phyloP scores from a whole-genome alignment of 2,113 vertebrate species.

The Sturnira hondurensis region DNA sequence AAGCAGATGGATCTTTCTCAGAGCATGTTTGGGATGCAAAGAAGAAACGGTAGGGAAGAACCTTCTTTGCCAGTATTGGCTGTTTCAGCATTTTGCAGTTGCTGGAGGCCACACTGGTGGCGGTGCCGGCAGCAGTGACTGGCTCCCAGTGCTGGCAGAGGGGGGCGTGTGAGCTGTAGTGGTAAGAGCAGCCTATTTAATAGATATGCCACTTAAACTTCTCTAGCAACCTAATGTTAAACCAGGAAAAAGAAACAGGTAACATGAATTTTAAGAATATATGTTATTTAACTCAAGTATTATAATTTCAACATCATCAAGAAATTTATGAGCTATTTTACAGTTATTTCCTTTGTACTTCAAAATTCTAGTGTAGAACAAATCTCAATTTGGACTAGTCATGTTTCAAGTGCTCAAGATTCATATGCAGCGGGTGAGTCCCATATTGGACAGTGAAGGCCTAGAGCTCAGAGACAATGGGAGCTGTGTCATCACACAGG shows the following conservation, averaged over 20 bases:
- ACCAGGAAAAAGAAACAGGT: not conserved
- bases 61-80: not conserved
- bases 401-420: not conserved
- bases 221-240: not conserved
- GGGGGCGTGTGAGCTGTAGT: not conserved
- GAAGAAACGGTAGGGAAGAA: not conserved
- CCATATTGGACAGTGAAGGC: not conserved
- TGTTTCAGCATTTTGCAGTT: not conserved
- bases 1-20: not conserved
- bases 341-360: not conserved
- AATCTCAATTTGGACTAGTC: not conserved
- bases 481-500: not conserved
- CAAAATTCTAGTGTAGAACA: not conserved
- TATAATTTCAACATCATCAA: not conserved
- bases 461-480: not conserved
- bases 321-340: not conserved
- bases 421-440: not conserved
- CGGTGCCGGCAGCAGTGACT: no score
- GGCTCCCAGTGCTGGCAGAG: not conserved
- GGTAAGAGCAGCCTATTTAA: not conserved
- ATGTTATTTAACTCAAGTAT: not conserved
- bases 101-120: not conserved
- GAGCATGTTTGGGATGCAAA: not conserved
- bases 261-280: not conserved
- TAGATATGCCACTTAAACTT: not conserved